A percentile compares a stretch with the other conserved stretches of the same genome.
Conservation (phyloP, 2,113 vertebrate species). For the Thryonomys swinderianus region DNA sequence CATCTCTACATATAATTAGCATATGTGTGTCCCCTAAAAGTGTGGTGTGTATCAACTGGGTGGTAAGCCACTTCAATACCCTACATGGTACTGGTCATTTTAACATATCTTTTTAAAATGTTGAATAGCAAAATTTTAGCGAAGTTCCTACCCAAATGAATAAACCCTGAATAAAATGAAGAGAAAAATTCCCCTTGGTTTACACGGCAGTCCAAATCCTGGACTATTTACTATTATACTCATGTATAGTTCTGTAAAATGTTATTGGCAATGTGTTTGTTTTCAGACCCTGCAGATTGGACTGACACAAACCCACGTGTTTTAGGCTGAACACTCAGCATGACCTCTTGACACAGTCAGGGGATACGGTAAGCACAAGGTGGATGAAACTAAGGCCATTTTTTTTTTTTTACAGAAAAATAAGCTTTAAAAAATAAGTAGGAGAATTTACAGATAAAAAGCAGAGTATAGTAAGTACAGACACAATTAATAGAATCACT, state of each 20-base stretch:
- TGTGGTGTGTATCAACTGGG: not conserved
- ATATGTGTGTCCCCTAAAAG: not conserved
- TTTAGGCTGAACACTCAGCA: not conserved
- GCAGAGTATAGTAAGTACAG: not conserved
- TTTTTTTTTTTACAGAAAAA: not conserved
- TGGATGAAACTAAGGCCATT: not conserved
- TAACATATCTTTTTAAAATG: not conserved
- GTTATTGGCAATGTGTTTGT: not conserved
- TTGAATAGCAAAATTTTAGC: not conserved
- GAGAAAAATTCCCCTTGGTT: not conserved
- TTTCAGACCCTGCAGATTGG: not conserved
- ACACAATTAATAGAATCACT: not conserved
- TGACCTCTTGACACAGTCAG: not conserved
- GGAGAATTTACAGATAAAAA: not conserved
- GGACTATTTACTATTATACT: not conserved
- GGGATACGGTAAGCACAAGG: not conserved
- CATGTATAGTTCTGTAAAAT: not conserved
- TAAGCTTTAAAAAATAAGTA: not conserved
- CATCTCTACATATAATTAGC: not conserved
- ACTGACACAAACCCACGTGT: not conserved
- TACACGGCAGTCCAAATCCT: not conserved
- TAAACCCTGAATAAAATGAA: not conserved
- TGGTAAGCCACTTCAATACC: rapidly evolving
- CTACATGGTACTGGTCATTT: not conserved
- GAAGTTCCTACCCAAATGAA: not conserved